Evolutionary conservation across 37 sponge, comb jelly and placozoan species (phyloP).

Genomic region (Chondrosia reniformis): DNA sequence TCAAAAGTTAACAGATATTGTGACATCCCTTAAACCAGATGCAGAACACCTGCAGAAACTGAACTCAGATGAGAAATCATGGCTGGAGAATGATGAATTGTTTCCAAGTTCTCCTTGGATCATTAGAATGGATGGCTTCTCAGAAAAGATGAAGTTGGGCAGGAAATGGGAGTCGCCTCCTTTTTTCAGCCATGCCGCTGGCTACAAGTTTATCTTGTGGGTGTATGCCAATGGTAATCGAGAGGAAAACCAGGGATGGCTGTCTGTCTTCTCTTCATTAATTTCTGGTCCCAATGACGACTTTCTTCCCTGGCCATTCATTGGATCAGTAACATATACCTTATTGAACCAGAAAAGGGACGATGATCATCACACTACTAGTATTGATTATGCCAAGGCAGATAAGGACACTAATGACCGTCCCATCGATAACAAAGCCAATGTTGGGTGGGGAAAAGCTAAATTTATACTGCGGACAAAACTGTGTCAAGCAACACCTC

Average conservation of each 20-base stretch:
- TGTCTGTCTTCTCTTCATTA: not conserved
- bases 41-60: too few species aligned
- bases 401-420: not conserved
- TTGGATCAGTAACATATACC: not conserved
- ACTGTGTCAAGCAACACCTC: too few species aligned
- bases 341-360: slow-evolving; percentile 5
- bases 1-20: not conserved
- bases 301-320: slow-evolving; percentile 2
- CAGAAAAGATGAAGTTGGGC: not conserved
- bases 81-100: slow-evolving; percentile 1
- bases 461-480: too few species aligned
- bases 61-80: too few species aligned
- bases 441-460: not conserved
- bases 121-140: not conserved
- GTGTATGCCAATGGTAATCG: not conserved
- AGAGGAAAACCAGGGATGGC: not conserved
- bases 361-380: not conserved
- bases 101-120: slow-evolving; percentile 5
- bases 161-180: not conserved
- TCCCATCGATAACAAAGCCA: too few species aligned
- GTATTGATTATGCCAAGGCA: not conserved
- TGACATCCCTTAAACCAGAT: too few species aligned
- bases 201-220: not conserved
- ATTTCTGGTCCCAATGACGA: not conserved
- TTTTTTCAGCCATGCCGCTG: not conserved